Evolutionary conservation across 2,113 vertebrate species (phyloP), one percentile per base, ranked within the genome.

Genomic region (Dunckerocampus dactyliophorus): DNA sequence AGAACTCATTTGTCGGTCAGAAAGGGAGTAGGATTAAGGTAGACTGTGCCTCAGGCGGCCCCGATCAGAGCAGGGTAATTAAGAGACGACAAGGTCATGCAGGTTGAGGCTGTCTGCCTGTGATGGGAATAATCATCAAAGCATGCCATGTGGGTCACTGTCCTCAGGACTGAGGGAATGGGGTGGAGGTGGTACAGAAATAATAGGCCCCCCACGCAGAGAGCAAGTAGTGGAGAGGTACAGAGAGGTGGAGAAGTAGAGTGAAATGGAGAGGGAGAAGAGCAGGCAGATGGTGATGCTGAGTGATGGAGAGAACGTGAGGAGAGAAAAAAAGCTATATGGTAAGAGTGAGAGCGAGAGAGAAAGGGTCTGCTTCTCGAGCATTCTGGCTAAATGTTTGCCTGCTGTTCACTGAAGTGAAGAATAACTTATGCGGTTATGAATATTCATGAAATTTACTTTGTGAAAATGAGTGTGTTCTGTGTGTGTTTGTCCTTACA

Each of bases 391-490:
- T 83, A 84, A 82, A 83, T 77, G 81, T 86, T 77, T 82, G 66
- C 65, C 80, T 81, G 72, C 70, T 82, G 77, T 78, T 83, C 63
- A 55, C 67, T 86, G 70, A 85, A 75, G 65, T 76, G 65, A 80
- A 80, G 75, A 76, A 76, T 79, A 74, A 72, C 65, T 79, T 83
- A 76, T 65, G 53, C 57, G 47, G 1, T 37, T 28, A 86, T 88
- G 80, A 89, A 85, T 89, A 89, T 84, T 83, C 80, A 88, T 81
- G 62, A 77, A 67, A 48, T 74, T 63, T 63, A 55, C 20, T 72
- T 63, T 74, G 47, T 48, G 55, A 24, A 49, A 59, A 70, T 75
- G 49, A 28, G 53, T 31, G 20, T 58, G 39, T 45, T 58, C 39
- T 71, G 72, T 60, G 52, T 45, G 21, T 53, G 8, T 13, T 14